These are phyloP conservation scores for Formica selysi DNA, from an alignment of 1,140 invertebrate genomes.

Conservation along the genomic window DNA sequence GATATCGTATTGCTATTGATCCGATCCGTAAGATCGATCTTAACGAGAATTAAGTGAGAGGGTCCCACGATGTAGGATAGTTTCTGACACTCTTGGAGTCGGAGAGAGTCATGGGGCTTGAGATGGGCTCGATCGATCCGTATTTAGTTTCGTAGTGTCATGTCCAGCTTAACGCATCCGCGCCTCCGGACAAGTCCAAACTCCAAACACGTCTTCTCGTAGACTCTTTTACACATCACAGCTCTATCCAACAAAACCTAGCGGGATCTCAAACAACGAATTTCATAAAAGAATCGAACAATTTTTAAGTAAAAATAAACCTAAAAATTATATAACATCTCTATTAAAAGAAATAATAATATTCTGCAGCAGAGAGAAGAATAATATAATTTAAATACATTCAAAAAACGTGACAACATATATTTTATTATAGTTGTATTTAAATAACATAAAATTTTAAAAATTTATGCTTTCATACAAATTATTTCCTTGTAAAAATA, in stretches of 20 bases:
- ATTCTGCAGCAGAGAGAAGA: not conserved
- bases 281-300: not conserved
- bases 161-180: conserved; percentile 85
- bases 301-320: not conserved
- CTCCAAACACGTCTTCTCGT: conserved; percentile 79
- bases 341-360: not conserved
- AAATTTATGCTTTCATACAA: not conserved
- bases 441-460: not conserved
- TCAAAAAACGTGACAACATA: not conserved
- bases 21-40: conserved; percentile 65
- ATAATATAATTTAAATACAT: not conserved
- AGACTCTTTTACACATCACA: conserved; percentile 77
- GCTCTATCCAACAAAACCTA: conserved; percentile 77
- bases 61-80: conserved; percentile 69
- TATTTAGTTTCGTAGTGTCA: conserved; percentile 85
- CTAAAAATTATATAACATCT: not conserved
- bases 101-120: conserved; percentile 65
- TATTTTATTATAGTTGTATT: no score
- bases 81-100: conserved; percentile 78
- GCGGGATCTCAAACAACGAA: not conserved
- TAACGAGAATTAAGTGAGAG: conserved; percentile 80
- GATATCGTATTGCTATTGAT: conserved; percentile 68
- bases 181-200: conserved; percentile 83
- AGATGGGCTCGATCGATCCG: conserved; percentile 59
- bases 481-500: no score